A percentile compares a stretch with the other conserved stretches of the same genome.
These are phyloP conservation scores for Silvanus unidentatus DNA, from an alignment of 2,888 invertebrate species.

Conservation along the genomic window DNA sequence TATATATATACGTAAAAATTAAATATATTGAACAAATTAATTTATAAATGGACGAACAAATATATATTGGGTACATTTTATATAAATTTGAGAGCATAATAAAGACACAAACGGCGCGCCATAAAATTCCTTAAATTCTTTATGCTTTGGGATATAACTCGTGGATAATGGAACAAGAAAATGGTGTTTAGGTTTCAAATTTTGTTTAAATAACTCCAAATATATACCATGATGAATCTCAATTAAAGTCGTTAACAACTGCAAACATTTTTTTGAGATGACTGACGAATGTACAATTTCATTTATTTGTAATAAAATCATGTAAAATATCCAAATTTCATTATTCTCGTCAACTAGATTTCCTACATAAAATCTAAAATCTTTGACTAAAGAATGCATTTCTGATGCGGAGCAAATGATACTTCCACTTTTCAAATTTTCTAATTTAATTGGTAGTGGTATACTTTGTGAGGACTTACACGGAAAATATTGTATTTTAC, in stretches of 20 bases:
- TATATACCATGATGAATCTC: slow-evolving; percentile 3
- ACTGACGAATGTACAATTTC: slow-evolving; percentile 2
- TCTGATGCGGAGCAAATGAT: slow-evolving; percentile 14
- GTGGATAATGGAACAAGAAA: too few species aligned
- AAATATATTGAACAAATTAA: too few species aligned
- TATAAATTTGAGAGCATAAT: too few species aligned
- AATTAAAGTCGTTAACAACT: slow-evolving; percentile 2
- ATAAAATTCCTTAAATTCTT: too few species aligned
- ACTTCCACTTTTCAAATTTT: slow-evolving; percentile 11
- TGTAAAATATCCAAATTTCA: neutral
- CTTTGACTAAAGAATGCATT: slow-evolving; percentile 13
- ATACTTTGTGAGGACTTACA: slow-evolving; percentile 13
- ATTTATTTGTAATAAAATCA: neutral
- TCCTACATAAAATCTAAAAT: slow-evolving; percentile 13
- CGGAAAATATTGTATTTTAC: slow-evolving; percentile 13
- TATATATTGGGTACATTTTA: too few species aligned
- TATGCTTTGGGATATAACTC: too few species aligned
- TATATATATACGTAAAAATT: too few species aligned
- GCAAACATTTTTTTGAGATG: neutral
- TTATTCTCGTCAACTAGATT: neutral
- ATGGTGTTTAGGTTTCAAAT: slow-evolving; percentile 6
- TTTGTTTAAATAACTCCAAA: neutral
- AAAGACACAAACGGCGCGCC: too few species aligned
- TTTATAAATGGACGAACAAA: too few species aligned
- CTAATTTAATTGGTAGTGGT: slow-evolving; percentile 10